Base-by-base conservation (phyloP, 2,113 vertebrate species). In the Acanthochromis polyacanthus region DNA sequence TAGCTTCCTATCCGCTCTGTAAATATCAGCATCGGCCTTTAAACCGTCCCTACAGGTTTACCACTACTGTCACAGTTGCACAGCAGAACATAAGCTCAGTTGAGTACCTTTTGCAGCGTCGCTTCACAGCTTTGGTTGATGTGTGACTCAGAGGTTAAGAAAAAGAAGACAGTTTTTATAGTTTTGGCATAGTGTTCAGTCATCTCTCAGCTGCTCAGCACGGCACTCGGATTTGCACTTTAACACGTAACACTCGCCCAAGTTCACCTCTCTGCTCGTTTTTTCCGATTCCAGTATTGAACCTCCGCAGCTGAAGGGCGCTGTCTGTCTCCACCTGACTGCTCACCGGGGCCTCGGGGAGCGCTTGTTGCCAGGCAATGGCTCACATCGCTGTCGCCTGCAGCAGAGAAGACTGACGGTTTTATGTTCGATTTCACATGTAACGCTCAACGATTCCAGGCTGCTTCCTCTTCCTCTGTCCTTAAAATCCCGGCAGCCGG, bases 281-380 rank as follows among this genome's bases (percentile, higher is more conserved):
- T 56, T 25, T 78, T 19, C 43, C 16, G 20, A 17, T 76, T 71
- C 51, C 23, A 20, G 58, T 48, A 59, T 58, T 32, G 67, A 85
- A 69, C 63, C 22, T 52, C 52, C n/a, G 25, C 77, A 50, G 45
- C 81, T 85, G 55, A 30, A 69, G 81, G 86, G 77, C 10, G 64
- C 75, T 52, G 75, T 74, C 88, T 77, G 71, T 75, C 84, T 87
- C 84, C 81, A 88, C 84, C 85, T 80, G 75, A 71, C 79, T 85
- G 83, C 71, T 72, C 75, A 48, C 60, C 40, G 16, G 85, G 64
- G 40, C 85, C 77, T 82, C 32, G 0, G 83, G 85, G 83, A 89
- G 82, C 0, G 45, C 82, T 82, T 90, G 90, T 91, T 92, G 87
- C 91, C 85, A 87, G 83, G 91, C 88, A 82, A 82, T 89, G 78